phyloP scores from a whole-genome alignment of 2,113 vertebrate species.

The Cochlearius cochlearius region DNA sequence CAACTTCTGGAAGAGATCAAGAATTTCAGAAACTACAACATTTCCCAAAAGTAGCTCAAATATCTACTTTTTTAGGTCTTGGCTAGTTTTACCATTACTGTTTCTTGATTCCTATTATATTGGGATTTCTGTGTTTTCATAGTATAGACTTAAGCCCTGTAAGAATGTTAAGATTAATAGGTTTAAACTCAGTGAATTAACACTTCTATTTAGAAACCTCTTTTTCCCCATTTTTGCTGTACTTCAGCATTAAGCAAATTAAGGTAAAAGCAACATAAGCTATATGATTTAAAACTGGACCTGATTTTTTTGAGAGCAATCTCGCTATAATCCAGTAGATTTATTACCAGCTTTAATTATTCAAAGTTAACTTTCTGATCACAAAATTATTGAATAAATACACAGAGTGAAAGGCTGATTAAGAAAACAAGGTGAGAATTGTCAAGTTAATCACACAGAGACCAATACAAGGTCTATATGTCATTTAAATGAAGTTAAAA shows the following conservation, averaged over 20 bases:
- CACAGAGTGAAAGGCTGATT: not conserved
- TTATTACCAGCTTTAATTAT: not conserved
- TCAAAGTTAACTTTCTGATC: not conserved
- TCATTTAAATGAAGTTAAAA: not conserved
- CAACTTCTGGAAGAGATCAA: not conserved
- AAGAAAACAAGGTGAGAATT: not conserved
- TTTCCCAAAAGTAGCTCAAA: not conserved
- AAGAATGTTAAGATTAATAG: not conserved
- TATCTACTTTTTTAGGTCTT: not conserved
- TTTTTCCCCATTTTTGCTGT: accelerated
- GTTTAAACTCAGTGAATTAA: not conserved
- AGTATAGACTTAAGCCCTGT: not conserved
- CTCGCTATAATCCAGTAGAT: not conserved
- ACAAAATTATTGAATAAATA: not conserved
- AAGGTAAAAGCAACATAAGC: not conserved
- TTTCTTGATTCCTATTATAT: not conserved
- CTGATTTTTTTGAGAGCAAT: not conserved
- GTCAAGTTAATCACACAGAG: not conserved
- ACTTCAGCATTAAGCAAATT: not conserved
- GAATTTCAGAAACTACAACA: not conserved
- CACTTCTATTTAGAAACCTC: not conserved
- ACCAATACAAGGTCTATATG: not conserved
- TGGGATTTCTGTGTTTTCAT: not conserved
- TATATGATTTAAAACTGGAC: not conserved
- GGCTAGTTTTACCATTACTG: not conserved